phyloP scores from a whole-genome alignment of 2,113 vertebrate species.

The Pollachius pollachius region DNA sequence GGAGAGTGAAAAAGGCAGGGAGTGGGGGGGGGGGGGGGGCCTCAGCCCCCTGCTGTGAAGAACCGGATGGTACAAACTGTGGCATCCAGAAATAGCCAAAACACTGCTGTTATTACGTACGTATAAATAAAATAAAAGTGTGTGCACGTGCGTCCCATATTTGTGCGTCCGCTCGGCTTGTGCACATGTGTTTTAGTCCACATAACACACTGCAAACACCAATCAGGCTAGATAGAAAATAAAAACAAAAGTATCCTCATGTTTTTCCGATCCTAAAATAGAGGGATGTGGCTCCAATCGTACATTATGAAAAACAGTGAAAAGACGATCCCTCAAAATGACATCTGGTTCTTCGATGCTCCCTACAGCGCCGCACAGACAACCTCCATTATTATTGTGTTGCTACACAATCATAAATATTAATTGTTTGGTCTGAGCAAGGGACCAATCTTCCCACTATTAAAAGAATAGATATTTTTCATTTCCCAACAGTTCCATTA shows the following conservation, averaged over 20 bases:
- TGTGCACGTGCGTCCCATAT: background rate
- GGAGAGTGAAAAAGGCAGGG: background rate
- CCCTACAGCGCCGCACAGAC: conserved; percentile 17
- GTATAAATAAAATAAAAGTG: background rate
- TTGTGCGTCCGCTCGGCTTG: background rate
- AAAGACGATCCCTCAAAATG: conserved; percentile 2
- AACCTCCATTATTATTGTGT: conserved; percentile 44
- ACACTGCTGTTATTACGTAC: conserved; percentile 15
- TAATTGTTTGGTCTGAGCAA: conserved; percentile 56
- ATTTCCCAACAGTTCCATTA: conserved; percentile 35
- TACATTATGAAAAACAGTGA: background rate
- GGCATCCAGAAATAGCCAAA: conserved; percentile 18
- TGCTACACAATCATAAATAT: conserved; percentile 51
- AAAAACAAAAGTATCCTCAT: background rate
- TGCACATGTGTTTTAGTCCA: conserved; percentile 26
- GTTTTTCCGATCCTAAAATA: background rate
- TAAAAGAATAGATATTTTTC: conserved; percentile 50
- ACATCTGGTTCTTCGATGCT: conserved; percentile 19
- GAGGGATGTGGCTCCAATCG: too few species aligned
- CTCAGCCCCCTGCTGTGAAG: conserved; percentile 22
- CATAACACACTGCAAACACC: background rate
- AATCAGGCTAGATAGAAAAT: too few species aligned
- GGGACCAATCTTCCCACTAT: conserved; percentile 33
- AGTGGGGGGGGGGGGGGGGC: conserved; percentile 5
- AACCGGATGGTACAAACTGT: conserved; percentile 28